Evolutionary conservation across 1,140 invertebrate genomes (phyloP).

Genomic region (Aphelenchoides fujianensis): DNA sequence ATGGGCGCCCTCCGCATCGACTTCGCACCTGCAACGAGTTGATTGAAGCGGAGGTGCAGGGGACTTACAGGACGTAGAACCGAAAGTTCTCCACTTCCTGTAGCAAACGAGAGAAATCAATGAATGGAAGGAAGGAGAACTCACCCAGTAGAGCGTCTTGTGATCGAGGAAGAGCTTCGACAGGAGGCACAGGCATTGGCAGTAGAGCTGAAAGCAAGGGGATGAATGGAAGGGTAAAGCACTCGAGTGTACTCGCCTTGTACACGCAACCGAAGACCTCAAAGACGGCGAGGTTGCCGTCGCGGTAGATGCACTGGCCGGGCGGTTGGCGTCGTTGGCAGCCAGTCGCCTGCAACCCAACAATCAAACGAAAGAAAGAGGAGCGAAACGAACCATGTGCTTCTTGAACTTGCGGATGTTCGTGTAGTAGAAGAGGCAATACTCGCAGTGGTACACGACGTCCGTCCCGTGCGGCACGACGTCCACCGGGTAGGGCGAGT

Average conservation of each 20-base stretch:
- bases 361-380: no score
- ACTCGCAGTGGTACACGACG: conserved; percentile 98
- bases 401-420: conserved; percentile 85
- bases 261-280: conserved; percentile 98
- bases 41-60: no score
- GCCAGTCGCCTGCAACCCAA: no score
- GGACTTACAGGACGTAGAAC: conserved; percentile 97
- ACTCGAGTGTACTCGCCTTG: conserved; percentile 72
- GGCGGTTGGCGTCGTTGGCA: conserved; percentile 92
- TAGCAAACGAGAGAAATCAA: no score
- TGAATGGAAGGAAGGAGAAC: no score
- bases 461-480: conserved; percentile 70
- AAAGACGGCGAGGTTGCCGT: conserved; percentile 83
- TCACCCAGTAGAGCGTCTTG: no score
- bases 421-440: conserved; percentile 94
- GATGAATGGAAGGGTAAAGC: no score
- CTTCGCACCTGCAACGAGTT: no score
- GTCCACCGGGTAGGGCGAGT: conserved; percentile 96
- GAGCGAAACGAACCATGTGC: conserved; percentile 81
- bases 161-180: conserved; percentile 86
- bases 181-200: conserved; percentile 92
- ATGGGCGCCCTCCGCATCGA: conserved; percentile 41
- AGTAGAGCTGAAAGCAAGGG: conserved; percentile 80
- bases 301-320: conserved; percentile 96
- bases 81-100: no score